A percentile compares a stretch with the other conserved stretches of the same genome.
Evolutionary conservation across 2,113 vertebrate genomes (phyloP).

Genomic region (Lichenostomus cassidix): DNA sequence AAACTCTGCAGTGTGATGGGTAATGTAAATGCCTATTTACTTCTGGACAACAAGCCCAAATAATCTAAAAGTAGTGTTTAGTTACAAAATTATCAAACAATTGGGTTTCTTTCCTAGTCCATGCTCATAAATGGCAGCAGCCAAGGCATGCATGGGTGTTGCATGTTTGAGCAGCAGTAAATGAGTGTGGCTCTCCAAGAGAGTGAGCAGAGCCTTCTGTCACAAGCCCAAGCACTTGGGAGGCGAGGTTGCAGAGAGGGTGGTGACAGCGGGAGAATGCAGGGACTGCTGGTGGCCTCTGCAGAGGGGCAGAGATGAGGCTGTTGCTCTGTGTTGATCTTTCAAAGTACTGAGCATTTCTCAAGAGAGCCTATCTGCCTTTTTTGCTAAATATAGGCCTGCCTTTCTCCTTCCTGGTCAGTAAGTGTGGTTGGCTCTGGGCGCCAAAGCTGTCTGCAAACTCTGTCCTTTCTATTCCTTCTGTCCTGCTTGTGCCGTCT

Average conservation of each 20-base stretch:
- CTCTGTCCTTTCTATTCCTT: not conserved
- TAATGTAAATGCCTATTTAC: not conserved
- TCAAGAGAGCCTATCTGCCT: not conserved
- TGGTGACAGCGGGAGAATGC: not conserved
- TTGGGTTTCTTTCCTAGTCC: not conserved
- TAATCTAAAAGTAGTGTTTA: not conserved
- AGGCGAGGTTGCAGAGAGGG: not conserved
- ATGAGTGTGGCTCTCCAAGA: not conserved
- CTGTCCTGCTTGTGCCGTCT: accelerated
- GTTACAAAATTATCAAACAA: not conserved
- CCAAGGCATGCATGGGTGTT: not conserved
- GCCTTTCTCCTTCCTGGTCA: not conserved
- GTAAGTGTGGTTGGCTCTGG: not conserved
- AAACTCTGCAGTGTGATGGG: not conserved
- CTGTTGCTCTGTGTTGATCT: not conserved
- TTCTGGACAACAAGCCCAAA: not conserved
- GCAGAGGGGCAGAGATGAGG: accelerated
- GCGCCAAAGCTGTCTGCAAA: not conserved
- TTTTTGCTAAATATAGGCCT: not conserved
- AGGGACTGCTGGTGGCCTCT: not conserved
- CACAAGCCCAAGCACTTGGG: not conserved
- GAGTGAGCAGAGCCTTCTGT: not conserved
- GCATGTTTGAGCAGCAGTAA: not conserved
- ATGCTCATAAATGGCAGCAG: not conserved
- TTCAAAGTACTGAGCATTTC: not conserved